phyloP scores from a whole-genome alignment of 35 echinoderm and acorn worm genomes.

The Chiridota heheva region DNA sequence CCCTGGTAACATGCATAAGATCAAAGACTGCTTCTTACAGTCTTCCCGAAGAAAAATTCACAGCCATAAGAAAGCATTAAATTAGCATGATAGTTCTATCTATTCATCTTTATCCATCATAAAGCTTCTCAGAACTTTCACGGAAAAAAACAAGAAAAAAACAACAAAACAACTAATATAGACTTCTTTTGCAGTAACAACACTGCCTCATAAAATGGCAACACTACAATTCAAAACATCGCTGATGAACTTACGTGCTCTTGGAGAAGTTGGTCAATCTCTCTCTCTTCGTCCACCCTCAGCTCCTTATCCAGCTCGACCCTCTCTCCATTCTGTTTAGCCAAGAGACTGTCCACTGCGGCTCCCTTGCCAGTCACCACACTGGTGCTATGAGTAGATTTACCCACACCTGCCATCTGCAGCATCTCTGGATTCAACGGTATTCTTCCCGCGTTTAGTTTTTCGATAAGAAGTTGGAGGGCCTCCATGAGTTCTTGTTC shows the following conservation, averaged over 20 bases:
- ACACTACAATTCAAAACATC: too few relatives aligned
- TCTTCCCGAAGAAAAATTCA: too few relatives aligned
- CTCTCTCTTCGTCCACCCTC: conserved; percentile 74
- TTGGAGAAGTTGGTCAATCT: conserved; percentile 68
- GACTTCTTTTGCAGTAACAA: too few relatives aligned
- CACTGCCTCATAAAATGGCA: too few relatives aligned
- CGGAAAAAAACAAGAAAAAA: too few relatives aligned
- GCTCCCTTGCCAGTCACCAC: conserved; percentile 59
- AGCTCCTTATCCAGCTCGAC: conserved; percentile 85
- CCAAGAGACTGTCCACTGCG: conserved; percentile 67
- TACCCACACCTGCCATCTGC: conserved; percentile 35
- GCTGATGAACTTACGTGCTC: conserved; percentile 80
- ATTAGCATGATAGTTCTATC: too few relatives aligned
- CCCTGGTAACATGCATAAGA: too few relatives aligned
- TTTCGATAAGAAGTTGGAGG: conserved; percentile 73
- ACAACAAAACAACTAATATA: too few relatives aligned
- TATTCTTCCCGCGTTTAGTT: conserved; percentile 88
- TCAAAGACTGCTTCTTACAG: too few relatives aligned
- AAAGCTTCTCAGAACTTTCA: too few relatives aligned
- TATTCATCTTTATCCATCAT: too few relatives aligned
- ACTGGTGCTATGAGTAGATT: conserved; percentile 14
- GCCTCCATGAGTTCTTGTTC: conserved; percentile 94
- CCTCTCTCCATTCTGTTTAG: conserved; percentile 71
- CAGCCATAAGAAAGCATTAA: too few relatives aligned
- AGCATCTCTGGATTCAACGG: conserved; percentile 92